A percentile compares a stretch with the other conserved stretches of the same genome.
phyloP scores from a whole-genome alignment of 1,140 invertebrate genomes.

The Philopotamus ludificatus region DNA sequence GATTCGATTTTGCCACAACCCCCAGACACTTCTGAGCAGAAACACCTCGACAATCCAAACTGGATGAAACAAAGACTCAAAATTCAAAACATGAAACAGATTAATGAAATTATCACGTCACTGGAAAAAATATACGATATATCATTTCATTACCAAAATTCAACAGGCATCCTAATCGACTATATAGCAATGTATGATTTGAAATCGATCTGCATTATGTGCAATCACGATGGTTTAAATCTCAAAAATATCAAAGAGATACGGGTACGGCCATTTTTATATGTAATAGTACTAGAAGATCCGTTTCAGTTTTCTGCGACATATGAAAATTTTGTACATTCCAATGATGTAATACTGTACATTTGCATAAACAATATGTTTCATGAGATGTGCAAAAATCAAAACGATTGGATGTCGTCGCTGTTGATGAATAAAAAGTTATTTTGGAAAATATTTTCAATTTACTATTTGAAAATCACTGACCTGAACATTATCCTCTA shows the following conservation, averaged over 20 bases:
- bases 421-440: background rate
- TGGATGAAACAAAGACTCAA: too few relatives aligned
- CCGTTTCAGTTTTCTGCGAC: background rate
- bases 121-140: background rate
- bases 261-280: background rate
- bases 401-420: background rate
- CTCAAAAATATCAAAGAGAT: background rate
- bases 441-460: constrained; percentile 11
- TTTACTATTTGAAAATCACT: constrained; percentile 23
- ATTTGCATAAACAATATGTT: too few relatives aligned
- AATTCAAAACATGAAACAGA: too few relatives aligned
- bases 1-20: too few relatives aligned
- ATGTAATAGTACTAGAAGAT: constrained; percentile 6
- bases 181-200: background rate
- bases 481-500: constrained; percentile 10
- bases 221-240: background rate
- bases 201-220: background rate
- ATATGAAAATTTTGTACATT: background rate
- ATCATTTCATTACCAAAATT: background rate
- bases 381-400: background rate
- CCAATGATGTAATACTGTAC: constrained; percentile 9
- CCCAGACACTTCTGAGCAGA: too few relatives aligned
- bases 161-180: background rate
- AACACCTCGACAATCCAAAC: too few relatives aligned
- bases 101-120: background rate